These are phyloP conservation scores for Neria commutata DNA, from an alignment of 2,888 invertebrate species.

Conservation along the genomic window DNA sequence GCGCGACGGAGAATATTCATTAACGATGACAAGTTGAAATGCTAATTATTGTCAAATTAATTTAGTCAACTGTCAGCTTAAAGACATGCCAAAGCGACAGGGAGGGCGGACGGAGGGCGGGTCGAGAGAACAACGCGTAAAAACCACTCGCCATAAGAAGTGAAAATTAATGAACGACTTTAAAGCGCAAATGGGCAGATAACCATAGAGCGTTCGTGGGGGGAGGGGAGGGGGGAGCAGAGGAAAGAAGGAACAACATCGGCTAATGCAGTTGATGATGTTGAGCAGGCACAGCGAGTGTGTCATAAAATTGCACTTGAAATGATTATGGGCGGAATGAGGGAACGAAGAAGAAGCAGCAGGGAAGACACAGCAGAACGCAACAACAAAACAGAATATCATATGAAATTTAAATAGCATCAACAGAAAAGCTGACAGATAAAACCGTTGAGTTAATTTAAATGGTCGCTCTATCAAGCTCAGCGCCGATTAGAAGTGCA, in stretches of 20 bases:
- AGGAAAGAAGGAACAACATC: not conserved
- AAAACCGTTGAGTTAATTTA: conserved; percentile 33
- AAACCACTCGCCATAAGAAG: not conserved
- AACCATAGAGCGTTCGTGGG: no score
- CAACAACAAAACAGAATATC: not conserved
- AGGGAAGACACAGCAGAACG: not conserved
- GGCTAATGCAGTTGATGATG: not conserved
- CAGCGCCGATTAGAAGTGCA: conserved; percentile 19
- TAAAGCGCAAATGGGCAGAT: not conserved
- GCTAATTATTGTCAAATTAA: conserved; percentile 61
- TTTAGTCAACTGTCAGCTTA: conserved; percentile 59
- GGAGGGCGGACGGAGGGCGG: not conserved
- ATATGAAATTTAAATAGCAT: not conserved
- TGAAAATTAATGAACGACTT: conserved; percentile 1
- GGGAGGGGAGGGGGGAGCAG: not conserved
- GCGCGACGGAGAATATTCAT: conserved; percentile 42
- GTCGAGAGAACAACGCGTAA: no score
- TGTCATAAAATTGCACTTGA: not conserved
- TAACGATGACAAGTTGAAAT: conserved; percentile 59
- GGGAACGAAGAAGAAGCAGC: not conserved
- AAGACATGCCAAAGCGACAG: no score
- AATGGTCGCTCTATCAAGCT: conserved; percentile 30
- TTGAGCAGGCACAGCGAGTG: not conserved
- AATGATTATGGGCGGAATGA: not conserved
- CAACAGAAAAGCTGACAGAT: conserved; percentile 20